Evolutionary conservation across 2,113 vertebrate species (phyloP), one percentile per base, ranked within the genome.

Genomic region (Emberiza fucata): DNA sequence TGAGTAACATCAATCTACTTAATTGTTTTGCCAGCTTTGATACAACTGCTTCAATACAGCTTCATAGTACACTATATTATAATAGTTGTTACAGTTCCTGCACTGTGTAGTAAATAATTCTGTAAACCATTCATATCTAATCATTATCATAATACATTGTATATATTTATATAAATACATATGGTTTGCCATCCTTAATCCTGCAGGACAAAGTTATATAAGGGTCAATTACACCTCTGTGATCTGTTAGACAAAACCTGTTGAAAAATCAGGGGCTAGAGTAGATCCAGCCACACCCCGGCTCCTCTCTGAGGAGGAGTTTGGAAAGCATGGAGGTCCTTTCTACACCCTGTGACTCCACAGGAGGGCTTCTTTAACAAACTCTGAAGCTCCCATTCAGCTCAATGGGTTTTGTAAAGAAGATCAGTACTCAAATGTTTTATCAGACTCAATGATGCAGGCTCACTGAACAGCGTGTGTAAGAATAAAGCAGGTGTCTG

Each of bases 331-430:
- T 8, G 4, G 37, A 50, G 25, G 14, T 59, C 17, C 25, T 12
- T 59, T 31, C 44, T 44, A 17, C 25, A 66, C 31, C 25, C 51
- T 31, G 37, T 37, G 33, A 68, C 27, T 44, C 18, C 44, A 27
- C 18, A 77, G 12, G 27, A 53, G 8, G 18, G 27, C 45, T 68
- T 42, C 44, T 68, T 29, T 37, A 68, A 59, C 44, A 42, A 66
- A 59, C 8, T 59, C 14, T 44, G 44, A 68, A 33, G 53, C 53
- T 60, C 37, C 21, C 11, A 33, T 57, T 68, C 45, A 33, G 27
- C 37, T 54, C 11, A 3, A 2, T 0, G 0, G 25, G 79, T 69
- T 48, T 50, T 39, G 40, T 72, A 66, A 88, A 73, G 27, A 47
- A 61, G 54, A 24, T 69, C 54, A 45, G 18, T 27, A 57, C 12